Percentiles rank a stretch among this genome's conserved stretches.
These are phyloP conservation scores for Drosophila insularis DNA, from an alignment of 1,140 invertebrate species.

Conservation along the genomic window DNA sequence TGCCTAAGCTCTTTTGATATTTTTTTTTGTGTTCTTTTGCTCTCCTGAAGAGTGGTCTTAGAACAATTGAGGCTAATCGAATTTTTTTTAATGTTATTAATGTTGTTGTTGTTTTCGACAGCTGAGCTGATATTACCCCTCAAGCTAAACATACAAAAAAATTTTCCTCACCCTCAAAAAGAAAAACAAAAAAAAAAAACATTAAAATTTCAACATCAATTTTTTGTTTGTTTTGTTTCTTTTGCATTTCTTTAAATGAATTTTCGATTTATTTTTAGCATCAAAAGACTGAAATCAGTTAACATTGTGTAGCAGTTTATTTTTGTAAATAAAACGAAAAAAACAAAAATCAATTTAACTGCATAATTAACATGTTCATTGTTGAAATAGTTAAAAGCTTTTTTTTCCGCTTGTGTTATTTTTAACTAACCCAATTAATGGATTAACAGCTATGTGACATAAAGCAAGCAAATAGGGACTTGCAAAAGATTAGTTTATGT, in stretches of 20 bases:
- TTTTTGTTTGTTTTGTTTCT: constrained; percentile 25
- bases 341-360: neutral
- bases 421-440: neutral
- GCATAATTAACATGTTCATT: constrained; percentile 9
- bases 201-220: constrained; percentile 25
- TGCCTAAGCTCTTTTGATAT: constrained; percentile 63
- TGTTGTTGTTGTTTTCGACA: constrained; percentile 63
- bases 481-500: neutral
- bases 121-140: constrained; percentile 62
- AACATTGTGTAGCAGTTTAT: constrained; percentile 1
- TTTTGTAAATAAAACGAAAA: neutral
- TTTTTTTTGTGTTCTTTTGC: constrained; percentile 24
- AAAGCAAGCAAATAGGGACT: neutral
- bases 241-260: constrained; percentile 38
- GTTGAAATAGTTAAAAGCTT: constrained; percentile 1
- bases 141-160: constrained; percentile 28
- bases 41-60: constrained; percentile 53
- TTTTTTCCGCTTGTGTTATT: neutral
- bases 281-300: neutral
- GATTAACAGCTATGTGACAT: neutral
- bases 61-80: constrained; percentile 79
- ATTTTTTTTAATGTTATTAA: constrained; percentile 50
- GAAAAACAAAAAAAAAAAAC: constrained; percentile 20
- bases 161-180: constrained; percentile 26
- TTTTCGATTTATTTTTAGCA: neutral